phyloP scores from a whole-genome alignment of 2,888 invertebrate genomes.

The Lacanobia wlatinum region DNA sequence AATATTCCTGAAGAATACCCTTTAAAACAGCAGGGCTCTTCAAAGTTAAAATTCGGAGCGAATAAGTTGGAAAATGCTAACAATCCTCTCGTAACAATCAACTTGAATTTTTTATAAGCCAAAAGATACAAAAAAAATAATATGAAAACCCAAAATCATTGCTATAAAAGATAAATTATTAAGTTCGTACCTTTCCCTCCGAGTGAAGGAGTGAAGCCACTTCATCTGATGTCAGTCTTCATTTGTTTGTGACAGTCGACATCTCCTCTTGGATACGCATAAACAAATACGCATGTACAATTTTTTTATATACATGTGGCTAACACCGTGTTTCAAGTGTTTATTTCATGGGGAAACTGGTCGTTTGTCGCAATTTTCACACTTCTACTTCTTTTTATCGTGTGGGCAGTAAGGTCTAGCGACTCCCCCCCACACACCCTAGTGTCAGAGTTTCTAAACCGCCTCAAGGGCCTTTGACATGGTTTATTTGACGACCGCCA shows the following conservation, averaged over 20 bases:
- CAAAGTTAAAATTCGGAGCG: neutral
- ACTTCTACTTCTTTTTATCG: no score
- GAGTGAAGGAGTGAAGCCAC: neutral
- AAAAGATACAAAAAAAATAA: neutral
- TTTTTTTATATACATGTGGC: no score
- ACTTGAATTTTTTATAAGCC: neutral
- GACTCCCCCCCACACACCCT: no score
- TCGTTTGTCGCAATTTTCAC: no score
- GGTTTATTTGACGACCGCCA: no score
- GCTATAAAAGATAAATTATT: neutral
- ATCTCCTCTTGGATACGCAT: neutral
- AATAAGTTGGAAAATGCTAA: neutral
- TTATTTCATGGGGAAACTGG: neutral
- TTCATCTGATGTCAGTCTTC: conserved; percentile 36
- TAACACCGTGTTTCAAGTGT: neutral
- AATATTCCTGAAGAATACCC: neutral
- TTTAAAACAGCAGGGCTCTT: neutral
- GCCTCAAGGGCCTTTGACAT: no score
- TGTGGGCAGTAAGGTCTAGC: no score
- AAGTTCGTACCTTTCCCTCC: neutral
- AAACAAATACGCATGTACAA: conserved; percentile 7
- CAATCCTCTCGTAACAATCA: neutral
- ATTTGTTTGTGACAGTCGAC: conserved; percentile 37
- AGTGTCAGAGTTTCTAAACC: no score
- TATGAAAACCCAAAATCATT: neutral